Conservation (phyloP, 2,888 invertebrate species). For the Pyrgus malvae region DNA sequence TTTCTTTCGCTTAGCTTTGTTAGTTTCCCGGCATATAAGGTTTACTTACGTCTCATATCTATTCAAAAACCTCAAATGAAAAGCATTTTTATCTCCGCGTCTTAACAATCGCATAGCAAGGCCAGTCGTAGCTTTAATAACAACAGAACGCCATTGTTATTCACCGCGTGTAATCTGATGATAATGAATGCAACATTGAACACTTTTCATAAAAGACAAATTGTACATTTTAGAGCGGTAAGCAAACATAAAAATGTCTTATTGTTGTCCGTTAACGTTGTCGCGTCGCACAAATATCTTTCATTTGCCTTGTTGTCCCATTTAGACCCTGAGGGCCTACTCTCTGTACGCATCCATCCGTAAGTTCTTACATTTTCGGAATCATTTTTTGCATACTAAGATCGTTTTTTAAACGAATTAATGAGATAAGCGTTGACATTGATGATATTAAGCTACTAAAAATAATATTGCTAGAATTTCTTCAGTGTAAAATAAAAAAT, state of each 20-base stretch:
- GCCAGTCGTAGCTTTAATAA: conserved; percentile 23
- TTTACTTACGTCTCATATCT: conserved; percentile 21
- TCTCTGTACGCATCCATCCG: not conserved
- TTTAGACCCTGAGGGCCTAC: not conserved
- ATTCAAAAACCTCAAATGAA: conserved; percentile 19
- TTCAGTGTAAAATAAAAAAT: too few relatives aligned
- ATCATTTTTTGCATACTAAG: too few relatives aligned
- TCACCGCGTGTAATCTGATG: conserved; percentile 52
- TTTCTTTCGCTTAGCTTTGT: conserved; percentile 20
- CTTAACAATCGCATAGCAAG: conserved; percentile 16
- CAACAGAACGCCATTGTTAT: conserved; percentile 32
- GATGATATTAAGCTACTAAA: too few relatives aligned
- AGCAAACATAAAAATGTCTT: conserved; percentile 61
- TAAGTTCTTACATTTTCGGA: too few relatives aligned
- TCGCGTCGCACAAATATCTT: conserved; percentile 18
- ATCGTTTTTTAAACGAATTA: too few relatives aligned
- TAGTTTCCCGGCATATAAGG: conserved; percentile 22
- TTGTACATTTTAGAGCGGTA: conserved; percentile 29
- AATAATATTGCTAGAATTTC: too few relatives aligned
- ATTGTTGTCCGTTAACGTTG: conserved; percentile 41
- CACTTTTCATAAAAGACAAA: conserved; percentile 55
- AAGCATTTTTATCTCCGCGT: conserved; percentile 18
- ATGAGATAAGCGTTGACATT: too few relatives aligned
- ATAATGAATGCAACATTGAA: conserved; percentile 63
- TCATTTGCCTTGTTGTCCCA: not conserved